Evolutionary conservation across 2,113 vertebrate genomes (phyloP).

Genomic region (Oxyruncus cristatus): DNA sequence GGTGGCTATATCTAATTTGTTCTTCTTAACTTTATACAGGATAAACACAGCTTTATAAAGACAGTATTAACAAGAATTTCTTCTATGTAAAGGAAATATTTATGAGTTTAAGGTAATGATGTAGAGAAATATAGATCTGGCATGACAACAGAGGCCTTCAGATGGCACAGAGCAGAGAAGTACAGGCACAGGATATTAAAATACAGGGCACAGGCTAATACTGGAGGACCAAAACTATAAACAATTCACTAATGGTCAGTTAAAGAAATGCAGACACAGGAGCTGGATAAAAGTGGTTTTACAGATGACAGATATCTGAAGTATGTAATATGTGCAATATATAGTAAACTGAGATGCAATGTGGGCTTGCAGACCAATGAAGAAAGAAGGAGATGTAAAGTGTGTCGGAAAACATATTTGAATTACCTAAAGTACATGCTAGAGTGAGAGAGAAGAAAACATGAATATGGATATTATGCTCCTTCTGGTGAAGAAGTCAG

Average conservation of each 20-base stretch:
- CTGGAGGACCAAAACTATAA: not conserved
- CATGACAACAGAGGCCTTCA: not conserved
- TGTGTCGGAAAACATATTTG: not conserved
- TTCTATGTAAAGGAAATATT: not conserved
- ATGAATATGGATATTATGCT: not conserved
- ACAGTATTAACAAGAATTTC: not conserved
- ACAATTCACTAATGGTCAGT: not conserved
- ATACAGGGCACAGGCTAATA: not conserved
- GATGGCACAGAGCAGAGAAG: not conserved
- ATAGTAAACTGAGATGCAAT: not conserved
- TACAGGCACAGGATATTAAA: not conserved
- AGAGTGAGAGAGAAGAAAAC: not conserved
- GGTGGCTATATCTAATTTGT: not conserved
- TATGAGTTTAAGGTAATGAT: not conserved
- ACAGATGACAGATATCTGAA: not conserved
- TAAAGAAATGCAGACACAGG: not conserved
- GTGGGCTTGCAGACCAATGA: not conserved
- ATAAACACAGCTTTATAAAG: not conserved
- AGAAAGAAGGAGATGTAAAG: not conserved
- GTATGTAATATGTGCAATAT: not conserved
- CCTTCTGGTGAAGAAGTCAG: not conserved
- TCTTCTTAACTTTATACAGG: not conserved
- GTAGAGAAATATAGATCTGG: not conserved
- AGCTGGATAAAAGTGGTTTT: not conserved
- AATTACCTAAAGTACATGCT: not conserved